phyloP scores from a whole-genome alignment of 2,113 vertebrate species.

The Alosa alosa region DNA sequence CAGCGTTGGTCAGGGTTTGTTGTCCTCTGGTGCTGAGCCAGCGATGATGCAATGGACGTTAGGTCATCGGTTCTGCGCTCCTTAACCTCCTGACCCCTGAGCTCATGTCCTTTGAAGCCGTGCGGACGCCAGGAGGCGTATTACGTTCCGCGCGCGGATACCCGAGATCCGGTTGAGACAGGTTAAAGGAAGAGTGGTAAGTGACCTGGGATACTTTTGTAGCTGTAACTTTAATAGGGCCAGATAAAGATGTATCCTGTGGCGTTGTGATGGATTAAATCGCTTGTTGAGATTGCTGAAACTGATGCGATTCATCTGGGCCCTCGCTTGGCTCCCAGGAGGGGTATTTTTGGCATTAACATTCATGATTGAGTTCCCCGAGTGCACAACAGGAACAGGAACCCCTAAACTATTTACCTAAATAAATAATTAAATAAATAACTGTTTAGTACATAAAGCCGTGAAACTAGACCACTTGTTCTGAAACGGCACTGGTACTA shows the following conservation, averaged over 20 bases:
- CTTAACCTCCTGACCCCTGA: conserved; percentile 57
- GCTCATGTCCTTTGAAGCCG: conserved; percentile 38
- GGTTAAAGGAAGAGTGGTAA: conserved; percentile 65
- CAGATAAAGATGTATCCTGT: conserved; percentile 63
- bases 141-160: conserved; percentile 51
- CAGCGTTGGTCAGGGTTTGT: not conserved
- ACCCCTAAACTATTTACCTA: too few relatives aligned
- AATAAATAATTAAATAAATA: too few relatives aligned
- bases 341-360: conserved; percentile 52
- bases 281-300: conserved; percentile 55
- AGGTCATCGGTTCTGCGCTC: conserved; percentile 55
- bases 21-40: not conserved
- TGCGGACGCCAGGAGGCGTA: conserved; percentile 34
- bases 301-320: conserved; percentile 61
- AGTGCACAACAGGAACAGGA: not conserved
- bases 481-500: too few relatives aligned
- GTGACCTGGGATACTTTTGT: conserved; percentile 63
- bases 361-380: conserved; percentile 46
- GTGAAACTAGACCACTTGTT: not conserved
- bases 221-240: conserved; percentile 70
- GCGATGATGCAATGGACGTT: conserved; percentile 46
- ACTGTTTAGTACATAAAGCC: not conserved
- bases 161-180: conserved; percentile 52
- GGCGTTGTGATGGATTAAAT: conserved; percentile 54
- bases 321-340: conserved; percentile 67